phyloP scores from a whole-genome alignment of 2,888 invertebrate species.

The Cosmia pyralina region DNA sequence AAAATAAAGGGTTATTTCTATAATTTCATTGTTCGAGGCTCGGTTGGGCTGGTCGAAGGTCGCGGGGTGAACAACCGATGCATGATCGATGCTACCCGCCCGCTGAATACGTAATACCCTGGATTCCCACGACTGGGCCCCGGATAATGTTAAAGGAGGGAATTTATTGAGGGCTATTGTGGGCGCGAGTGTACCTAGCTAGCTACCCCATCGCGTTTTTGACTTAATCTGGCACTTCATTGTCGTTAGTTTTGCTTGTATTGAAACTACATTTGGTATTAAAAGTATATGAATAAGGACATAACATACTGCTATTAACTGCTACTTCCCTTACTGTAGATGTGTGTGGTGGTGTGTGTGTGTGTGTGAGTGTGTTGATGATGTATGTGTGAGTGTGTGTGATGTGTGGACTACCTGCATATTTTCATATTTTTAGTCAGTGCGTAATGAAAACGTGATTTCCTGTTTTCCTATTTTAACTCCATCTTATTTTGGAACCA shows the following conservation, averaged over 20 bases:
- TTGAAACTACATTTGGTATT: not conserved
- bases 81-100: conserved; percentile 75
- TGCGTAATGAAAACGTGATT: not conserved
- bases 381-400: too few species aligned
- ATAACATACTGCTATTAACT: not conserved
- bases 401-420: too few species aligned
- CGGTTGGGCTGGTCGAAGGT: conserved; percentile 63
- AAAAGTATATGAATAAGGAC: not conserved
- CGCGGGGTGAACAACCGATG: conserved; percentile 74
- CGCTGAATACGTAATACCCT: conserved; percentile 71
- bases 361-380: too few species aligned
- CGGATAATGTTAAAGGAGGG: conserved; percentile 45
- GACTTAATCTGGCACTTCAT: conserved; percentile 20
- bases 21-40: conserved; percentile 62
- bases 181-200: conserved; percentile 15
- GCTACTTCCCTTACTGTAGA: too few species aligned
- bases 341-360: too few species aligned
- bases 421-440: not conserved
- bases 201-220: conserved; percentile 31
- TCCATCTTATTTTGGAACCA: not conserved
- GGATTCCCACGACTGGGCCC: conserved; percentile 56
- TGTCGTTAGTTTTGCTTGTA: conserved; percentile 2
- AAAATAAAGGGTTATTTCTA: conserved; percentile 61
- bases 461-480: not conserved
- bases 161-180: conserved; percentile 49